phyloP scores from a whole-genome alignment of 2,888 invertebrate genomes.

The Mactromeris polynyma region DNA sequence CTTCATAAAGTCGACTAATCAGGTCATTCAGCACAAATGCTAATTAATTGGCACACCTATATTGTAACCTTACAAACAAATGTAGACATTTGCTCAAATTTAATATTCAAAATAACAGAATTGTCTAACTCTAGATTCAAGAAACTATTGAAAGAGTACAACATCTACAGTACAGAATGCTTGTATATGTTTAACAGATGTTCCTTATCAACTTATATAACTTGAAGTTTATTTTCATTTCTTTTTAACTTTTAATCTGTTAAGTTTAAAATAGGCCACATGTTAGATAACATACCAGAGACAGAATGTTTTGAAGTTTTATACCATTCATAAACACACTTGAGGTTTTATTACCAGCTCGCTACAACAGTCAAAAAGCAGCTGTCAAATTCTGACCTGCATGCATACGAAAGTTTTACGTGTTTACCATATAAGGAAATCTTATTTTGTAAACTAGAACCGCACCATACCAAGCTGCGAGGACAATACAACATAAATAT shows the following conservation, averaged over 20 bases:
- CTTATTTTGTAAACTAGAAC: background rate
- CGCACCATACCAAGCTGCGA: background rate
- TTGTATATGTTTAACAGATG: background rate
- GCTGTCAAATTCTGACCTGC: conserved; percentile 1
- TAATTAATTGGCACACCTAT: too few relatives aligned
- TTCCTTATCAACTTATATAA: background rate
- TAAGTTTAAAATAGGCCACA: background rate
- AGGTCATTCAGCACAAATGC: too few relatives aligned
- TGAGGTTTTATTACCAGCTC: background rate
- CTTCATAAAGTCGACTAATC: too few relatives aligned
- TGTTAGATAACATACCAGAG: background rate
- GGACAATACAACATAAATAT: conserved; percentile 3
- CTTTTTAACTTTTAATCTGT: background rate
- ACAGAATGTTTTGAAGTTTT: background rate
- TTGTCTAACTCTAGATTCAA: too few relatives aligned
- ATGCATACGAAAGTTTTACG: background rate
- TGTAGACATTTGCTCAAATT: too few relatives aligned
- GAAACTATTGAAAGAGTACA: too few relatives aligned
- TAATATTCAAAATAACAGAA: too few relatives aligned
- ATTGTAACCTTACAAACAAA: too few relatives aligned
- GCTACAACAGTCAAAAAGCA: background rate
- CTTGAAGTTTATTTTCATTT: background rate
- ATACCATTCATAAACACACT: background rate
- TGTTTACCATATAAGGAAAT: conserved; percentile 12
- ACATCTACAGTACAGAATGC: too few relatives aligned